Base-by-base conservation (phyloP, 1,140 invertebrate species). In the Pseudomyrmex gracilis region DNA sequence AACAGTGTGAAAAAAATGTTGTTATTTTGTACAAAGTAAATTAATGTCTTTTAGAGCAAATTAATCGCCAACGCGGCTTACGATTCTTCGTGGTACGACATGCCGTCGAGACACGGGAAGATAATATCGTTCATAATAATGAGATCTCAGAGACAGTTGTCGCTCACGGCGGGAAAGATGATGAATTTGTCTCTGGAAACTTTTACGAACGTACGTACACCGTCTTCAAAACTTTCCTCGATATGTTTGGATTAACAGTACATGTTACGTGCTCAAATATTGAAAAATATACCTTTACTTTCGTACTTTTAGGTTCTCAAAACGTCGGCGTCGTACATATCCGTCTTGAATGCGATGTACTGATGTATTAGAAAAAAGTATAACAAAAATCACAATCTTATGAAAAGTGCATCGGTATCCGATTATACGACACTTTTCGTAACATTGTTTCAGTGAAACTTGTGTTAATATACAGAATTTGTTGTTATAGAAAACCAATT, bases 341-440 rank as follows among this genome's bases (percentile, higher is more conserved):
- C 83, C 12, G 77, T 85, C 15, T 82, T 85, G 34, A 13, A 82
- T 64, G 83, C 83, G 15, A 63, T 84, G 51, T 82, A 85, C 73
- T 85, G 22, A 82, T 53, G n/a, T 9, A 1, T 34, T 34, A 34
- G 22, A 17, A 45, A 22, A 10, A 43, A 49, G 4, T 17, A 45
- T 22, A 57, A n/a, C 55, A 77, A 47, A 34, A 7, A 34, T 5
- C 34, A 34, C 34, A 34, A 34, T 34, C 0, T 34, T 7, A 34
- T 7, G 34, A 34, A 34, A 34, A 34, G 34, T 34, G 34, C 5
- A 34, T 34, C 34, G 7, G 0, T 34, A 34, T 34, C 34, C 34
- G 0, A 34, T 34, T 34, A 34, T 34, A 34, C n/a, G n/a, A n/a
- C 34, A 34, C 34, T 34, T 34, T 34, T 34, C 5, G 1, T 34